Base-by-base conservation (phyloP, 2,113 vertebrate genomes). In the Stegostoma tigrinum region DNA sequence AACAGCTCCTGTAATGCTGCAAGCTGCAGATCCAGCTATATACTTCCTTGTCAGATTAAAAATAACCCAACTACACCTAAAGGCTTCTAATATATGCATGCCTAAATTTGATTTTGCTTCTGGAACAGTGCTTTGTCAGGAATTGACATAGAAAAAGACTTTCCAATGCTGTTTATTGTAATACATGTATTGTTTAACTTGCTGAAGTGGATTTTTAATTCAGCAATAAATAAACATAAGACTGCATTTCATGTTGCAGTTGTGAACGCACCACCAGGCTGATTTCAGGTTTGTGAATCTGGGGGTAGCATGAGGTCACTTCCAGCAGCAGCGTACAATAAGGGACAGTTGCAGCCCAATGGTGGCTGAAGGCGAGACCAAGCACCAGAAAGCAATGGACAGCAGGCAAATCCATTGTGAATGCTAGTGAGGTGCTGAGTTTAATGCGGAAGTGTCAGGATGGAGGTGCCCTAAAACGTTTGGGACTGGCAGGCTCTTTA, bases 121-220 rank as follows among this genome's bases (percentile, higher is more conserved):
- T 64, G 34, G 55, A 64, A 55, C 23, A 89, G 48, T 89, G 86
- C 14, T 89, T 52, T 89, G 12, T 90, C 48, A 64, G 55, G 61
- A 61, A 93, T 38, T 67, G n/a, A 93, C 61, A n/a, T 66, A 34
- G 90, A 93, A 93, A 61, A 93, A 93, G 55, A 38, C 34, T 93
- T 93, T 66, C 5, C 61, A 21, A n/a, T 38, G 5, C 55, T 38
- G 17, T 93, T 93, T 38, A 93, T 93, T 93, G 90, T 23, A 42
- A 67, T 38, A 34, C 17, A 42, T 93, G 67, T 67, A 17, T 90
- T 90, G 61, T 90, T 90, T 83, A 17, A 83, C 17, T 38, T 38
- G 38, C 19, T 23, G 80, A 83, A 83, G 38, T 83, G 2, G 2
- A 38, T 83, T 83, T 83, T 5, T 19, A 83, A 83, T 83, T 83